Conservation (phyloP, 2,113 vertebrate species). For the Saccopteryx bilineata region DNA sequence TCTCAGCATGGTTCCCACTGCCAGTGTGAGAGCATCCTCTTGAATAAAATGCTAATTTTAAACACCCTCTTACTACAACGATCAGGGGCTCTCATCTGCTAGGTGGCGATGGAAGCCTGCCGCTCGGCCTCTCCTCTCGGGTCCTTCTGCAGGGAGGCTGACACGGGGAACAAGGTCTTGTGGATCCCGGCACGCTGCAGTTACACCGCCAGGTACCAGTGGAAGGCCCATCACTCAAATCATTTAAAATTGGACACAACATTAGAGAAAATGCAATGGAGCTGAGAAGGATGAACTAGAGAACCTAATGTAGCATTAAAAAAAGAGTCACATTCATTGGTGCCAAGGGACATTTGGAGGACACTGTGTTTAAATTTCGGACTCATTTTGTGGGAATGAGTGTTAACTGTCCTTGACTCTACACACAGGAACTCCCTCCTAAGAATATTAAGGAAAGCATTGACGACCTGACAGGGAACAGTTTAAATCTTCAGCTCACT, state of each 20-base stretch:
- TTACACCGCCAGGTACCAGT: constrained; percentile 61
- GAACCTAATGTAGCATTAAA: constrained; percentile 77
- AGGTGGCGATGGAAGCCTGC: constrained; percentile 74
- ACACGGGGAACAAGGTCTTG: neutral
- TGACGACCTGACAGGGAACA: neutral
- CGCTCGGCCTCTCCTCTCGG: constrained; percentile 15
- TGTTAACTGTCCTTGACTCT: constrained; percentile 66
- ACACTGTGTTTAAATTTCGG: constrained; percentile 74
- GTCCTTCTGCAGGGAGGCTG: neutral
- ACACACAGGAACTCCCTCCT: constrained; percentile 27
- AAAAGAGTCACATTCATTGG: constrained; percentile 66
- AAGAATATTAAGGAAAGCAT: constrained; percentile 59
- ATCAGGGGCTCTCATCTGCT: constrained; percentile 72
- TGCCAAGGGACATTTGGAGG: constrained; percentile 78
- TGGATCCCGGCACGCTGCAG: neutral
- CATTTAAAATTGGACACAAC: constrained; percentile 77
- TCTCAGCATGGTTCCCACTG: constrained; percentile 73
- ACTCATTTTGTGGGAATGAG: constrained; percentile 49
- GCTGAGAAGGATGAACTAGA: constrained; percentile 70
- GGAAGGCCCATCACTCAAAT: constrained; percentile 71
- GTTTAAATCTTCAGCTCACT: constrained; percentile 62
- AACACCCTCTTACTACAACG: constrained; percentile 78
- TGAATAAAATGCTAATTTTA: constrained; percentile 79
- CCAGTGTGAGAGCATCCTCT: constrained; percentile 69
- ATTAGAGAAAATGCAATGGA: constrained; percentile 77